Evolutionary conservation across 2,797 vertebrate species (phyloP).

Genomic region (Argya squamiceps): DNA sequence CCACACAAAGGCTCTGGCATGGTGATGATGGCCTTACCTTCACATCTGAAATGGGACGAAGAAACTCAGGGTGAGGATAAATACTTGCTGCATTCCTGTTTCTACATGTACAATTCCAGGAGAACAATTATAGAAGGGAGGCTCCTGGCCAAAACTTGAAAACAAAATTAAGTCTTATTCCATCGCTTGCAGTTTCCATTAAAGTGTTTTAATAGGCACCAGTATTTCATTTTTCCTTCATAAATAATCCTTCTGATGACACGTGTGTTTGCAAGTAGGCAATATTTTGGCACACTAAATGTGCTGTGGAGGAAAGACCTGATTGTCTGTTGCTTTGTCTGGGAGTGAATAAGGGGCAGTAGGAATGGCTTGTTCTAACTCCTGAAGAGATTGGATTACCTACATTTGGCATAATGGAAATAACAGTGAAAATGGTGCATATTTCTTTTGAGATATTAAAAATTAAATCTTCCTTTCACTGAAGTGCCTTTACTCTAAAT

Average conservation of each 20-base stretch:
- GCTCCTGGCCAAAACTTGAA: not conserved
- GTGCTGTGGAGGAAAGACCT: not conserved
- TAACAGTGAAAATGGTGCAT: not conserved
- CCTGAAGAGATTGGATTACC: not conserved
- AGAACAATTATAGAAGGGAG: not conserved
- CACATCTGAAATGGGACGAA: not conserved
- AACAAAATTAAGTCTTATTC: not conserved
- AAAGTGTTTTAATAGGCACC: conserved; percentile 12
- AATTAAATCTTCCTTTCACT: not conserved
- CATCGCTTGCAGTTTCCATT: not conserved
- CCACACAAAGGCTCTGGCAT: not conserved
- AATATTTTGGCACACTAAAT: not conserved
- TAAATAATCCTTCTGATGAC: not conserved
- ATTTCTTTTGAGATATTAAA: not conserved
- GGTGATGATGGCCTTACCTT: not conserved
- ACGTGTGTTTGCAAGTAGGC: not conserved
- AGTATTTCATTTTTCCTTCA: not conserved
- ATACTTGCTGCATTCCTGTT: not conserved
- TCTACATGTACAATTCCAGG: not conserved
- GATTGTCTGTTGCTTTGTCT: not conserved
- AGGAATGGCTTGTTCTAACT: not conserved
- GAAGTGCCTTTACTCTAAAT: not conserved
- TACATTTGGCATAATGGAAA: not conserved
- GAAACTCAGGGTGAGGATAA: not conserved
- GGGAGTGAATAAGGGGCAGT: not conserved